Evolutionary conservation across 1,140 invertebrate genomes (phyloP).

Genomic region (Gryllus bimaculatus): DNA sequence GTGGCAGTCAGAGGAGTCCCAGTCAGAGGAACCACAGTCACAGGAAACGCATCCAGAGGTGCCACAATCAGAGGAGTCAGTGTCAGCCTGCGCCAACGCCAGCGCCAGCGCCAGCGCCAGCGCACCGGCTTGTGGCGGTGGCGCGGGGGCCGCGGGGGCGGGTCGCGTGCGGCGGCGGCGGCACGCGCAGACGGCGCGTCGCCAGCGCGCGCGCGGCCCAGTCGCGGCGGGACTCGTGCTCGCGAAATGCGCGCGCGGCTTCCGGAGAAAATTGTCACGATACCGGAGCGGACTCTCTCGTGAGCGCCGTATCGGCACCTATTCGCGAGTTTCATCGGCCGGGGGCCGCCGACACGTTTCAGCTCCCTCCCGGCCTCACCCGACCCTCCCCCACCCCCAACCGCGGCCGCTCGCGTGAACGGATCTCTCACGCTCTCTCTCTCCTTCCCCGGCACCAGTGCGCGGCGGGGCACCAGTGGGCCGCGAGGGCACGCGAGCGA

Average conservation of each 20-base stretch:
- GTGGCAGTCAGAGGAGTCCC: no score
- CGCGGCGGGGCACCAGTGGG: no score
- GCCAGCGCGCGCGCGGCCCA: not conserved
- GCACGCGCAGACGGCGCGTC: not conserved
- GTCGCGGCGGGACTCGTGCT: not conserved
- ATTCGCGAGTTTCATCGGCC: not conserved
- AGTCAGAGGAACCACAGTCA: no score
- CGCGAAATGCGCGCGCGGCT: not conserved
- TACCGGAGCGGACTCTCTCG: not conserved
- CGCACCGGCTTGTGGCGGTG: no score
- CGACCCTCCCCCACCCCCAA: no score
- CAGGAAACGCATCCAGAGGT: no score
- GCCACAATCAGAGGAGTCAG: no score
- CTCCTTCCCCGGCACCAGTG: not conserved
- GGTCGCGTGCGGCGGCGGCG: not conserved
- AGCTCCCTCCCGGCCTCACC: not conserved
- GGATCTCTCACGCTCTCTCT: not conserved
- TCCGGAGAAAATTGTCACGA: not conserved
- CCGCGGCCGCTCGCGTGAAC: not conserved
- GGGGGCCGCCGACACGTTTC: not conserved
- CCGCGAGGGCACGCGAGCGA: not conserved
- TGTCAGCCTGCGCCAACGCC: no score
- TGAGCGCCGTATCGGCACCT: not conserved
- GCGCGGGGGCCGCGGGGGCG: no score
- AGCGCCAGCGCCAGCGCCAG: no score